phyloP scores from a whole-genome alignment of 2,797 vertebrate species.

The Falco cherrug region DNA sequence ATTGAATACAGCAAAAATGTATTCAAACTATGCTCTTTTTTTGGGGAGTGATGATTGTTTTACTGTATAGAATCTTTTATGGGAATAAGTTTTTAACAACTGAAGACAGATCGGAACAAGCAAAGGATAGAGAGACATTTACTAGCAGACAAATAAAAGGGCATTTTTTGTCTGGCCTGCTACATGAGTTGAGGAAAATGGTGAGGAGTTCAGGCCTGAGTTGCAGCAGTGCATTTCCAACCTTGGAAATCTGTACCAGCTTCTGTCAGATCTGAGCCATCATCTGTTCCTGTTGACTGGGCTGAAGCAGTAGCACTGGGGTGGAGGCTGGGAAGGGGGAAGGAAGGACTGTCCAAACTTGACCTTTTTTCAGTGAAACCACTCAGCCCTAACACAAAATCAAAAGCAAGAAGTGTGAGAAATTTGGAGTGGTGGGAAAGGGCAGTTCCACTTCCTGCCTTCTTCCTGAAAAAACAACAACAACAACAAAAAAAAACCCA shows the following conservation, averaged over 20 bases:
- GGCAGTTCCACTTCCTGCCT: constrained; percentile 16
- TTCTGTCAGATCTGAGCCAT: not conserved
- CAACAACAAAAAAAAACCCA: not conserved
- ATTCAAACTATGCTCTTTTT: not conserved
- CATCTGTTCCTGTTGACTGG: not conserved
- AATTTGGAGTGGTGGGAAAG: not conserved
- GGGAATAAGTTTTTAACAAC: not conserved
- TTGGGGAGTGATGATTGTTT: not conserved
- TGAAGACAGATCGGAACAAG: not conserved
- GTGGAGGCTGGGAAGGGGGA: not conserved
- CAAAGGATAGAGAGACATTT: not conserved
- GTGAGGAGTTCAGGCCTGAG: not conserved
- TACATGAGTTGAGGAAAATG: not conserved
- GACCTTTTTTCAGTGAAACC: not conserved
- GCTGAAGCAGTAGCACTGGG: not conserved
- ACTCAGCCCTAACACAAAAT: not conserved
- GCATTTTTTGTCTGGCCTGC: not conserved
- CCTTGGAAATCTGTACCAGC: not conserved
- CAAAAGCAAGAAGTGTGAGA: not conserved
- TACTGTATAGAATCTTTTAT: not conserved
- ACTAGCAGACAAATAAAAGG: not conserved
- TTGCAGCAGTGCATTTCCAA: not conserved
- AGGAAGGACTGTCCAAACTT: not conserved
- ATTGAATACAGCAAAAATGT: not conserved
- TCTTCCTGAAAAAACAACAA: not conserved